Evolutionary conservation across 1,140 invertebrate species (phyloP).

Genomic region (Pseudobourletiella spinata): DNA sequence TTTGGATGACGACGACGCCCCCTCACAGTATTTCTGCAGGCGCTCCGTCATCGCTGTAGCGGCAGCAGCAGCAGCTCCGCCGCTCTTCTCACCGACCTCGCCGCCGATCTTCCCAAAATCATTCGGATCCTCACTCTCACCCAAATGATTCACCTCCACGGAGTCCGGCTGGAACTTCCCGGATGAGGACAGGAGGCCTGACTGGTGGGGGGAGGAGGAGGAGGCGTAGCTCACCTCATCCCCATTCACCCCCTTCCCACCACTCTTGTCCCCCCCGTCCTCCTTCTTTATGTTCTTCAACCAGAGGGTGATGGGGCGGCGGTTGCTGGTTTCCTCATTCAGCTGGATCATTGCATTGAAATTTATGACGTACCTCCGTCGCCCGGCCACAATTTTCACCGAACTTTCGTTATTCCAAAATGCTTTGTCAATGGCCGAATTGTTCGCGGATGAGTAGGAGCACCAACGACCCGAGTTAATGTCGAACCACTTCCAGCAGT

Average conservation of each 20-base stretch:
- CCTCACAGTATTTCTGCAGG: too few relatives aligned
- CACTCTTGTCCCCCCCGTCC: constrained; percentile 20
- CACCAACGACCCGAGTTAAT: constrained; percentile 71
- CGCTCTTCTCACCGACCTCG: background rate
- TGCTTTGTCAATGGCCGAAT: constrained; percentile 72
- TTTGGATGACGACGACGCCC: background rate
- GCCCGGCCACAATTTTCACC: constrained; percentile 61
- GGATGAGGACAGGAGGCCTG: background rate
- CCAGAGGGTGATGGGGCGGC: constrained; percentile 69
- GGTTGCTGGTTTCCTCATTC: constrained; percentile 70
- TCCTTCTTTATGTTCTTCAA: constrained; percentile 45
- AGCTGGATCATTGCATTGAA: constrained; percentile 73
- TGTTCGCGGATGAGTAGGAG: constrained; percentile 61
- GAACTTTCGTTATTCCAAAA: constrained; percentile 66
- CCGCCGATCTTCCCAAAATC: background rate
- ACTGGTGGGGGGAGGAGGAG: background rate
- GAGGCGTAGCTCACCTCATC: background rate
- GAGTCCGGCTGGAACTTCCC: background rate
- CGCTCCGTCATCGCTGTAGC: too few relatives aligned
- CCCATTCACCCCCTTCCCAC: background rate
- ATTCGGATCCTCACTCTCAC: background rate
- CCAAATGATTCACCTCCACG: background rate
- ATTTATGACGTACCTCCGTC: constrained; percentile 68
- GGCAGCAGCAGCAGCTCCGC: background rate
- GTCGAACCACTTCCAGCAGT: constrained; percentile 81